Evolutionary conservation across 2,888 invertebrate species (phyloP).

Genomic region (Vanessa cardui): DNA sequence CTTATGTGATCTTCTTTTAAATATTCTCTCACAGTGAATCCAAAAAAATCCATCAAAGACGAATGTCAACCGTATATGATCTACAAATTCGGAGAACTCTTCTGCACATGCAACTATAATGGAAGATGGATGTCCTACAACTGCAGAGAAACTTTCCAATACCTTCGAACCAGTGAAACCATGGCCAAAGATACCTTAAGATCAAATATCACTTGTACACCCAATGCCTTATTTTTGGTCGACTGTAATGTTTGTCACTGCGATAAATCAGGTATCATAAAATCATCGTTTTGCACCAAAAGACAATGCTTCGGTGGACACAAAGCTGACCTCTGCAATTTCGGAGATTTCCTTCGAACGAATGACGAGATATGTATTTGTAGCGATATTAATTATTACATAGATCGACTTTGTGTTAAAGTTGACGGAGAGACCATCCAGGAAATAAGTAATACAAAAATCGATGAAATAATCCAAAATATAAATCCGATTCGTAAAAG

Average conservation of each 20-base stretch:
- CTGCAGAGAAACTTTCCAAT: constrained; percentile 50
- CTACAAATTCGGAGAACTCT: constrained; percentile 48
- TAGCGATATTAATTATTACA: constrained; percentile 53
- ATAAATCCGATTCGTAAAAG: constrained; percentile 39
- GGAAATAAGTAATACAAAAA: constrained; percentile 36
- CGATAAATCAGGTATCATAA: constrained; percentile 42
- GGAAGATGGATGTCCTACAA: constrained; percentile 56
- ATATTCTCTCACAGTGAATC: constrained; percentile 32
- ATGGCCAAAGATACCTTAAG: constrained; percentile 32
- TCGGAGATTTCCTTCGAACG: constrained; percentile 53
- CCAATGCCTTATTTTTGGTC: constrained; percentile 49
- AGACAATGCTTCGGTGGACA: constrained; percentile 48
- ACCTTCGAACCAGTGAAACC: constrained; percentile 40
- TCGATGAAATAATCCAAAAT: constrained; percentile 43
- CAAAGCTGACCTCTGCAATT: constrained; percentile 52
- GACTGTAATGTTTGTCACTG: constrained; percentile 64
- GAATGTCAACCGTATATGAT: constrained; percentile 39
- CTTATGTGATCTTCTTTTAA: too few relatives aligned
- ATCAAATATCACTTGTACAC: constrained; percentile 50
- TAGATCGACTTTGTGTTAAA: constrained; percentile 54
- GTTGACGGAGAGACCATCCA: constrained; percentile 45
- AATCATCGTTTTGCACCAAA: constrained; percentile 50
- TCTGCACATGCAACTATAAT: constrained; percentile 53
- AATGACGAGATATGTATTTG: constrained; percentile 55
- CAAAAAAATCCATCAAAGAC: constrained; percentile 12